Conservation (phyloP, 2,113 vertebrate genomes). For the Cervus canadensis region DNA sequence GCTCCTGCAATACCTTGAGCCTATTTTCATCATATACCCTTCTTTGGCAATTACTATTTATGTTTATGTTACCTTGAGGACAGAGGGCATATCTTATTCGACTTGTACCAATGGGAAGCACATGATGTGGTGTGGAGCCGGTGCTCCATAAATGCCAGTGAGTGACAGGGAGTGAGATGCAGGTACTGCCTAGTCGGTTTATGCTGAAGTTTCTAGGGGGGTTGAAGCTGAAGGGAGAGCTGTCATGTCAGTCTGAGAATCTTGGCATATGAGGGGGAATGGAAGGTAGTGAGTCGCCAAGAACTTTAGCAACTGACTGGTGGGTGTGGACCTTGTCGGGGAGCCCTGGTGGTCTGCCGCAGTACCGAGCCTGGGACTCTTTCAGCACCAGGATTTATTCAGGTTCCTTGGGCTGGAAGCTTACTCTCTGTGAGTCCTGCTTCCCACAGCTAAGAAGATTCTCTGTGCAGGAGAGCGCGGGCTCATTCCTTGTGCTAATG, state of each 20-base stretch:
- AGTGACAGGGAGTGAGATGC: neutral
- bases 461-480: fast-evolving
- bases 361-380: neutral
- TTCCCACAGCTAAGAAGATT: neutral
- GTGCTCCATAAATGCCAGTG: neutral
- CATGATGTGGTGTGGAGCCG: neutral
- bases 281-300: neutral
- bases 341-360: neutral
- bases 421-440: neutral
- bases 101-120: neutral
- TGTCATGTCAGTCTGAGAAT: neutral
- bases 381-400: neutral
- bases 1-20: neutral
- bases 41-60: neutral
- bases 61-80: neutral
- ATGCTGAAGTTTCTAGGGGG: neutral
- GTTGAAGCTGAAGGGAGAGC: neutral
- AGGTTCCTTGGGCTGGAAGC: neutral
- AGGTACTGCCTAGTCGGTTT: neutral
- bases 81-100: neutral
- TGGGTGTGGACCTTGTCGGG: neutral
- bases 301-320: neutral
- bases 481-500: slow-evolving; percentile 15
- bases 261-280: neutral
- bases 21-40: neutral